Evolutionary conservation across 53 echinoderm and acorn worm genomes (phyloP), one percentile per base, ranked within the genome.

Genomic region (Crossaster papposus): DNA sequence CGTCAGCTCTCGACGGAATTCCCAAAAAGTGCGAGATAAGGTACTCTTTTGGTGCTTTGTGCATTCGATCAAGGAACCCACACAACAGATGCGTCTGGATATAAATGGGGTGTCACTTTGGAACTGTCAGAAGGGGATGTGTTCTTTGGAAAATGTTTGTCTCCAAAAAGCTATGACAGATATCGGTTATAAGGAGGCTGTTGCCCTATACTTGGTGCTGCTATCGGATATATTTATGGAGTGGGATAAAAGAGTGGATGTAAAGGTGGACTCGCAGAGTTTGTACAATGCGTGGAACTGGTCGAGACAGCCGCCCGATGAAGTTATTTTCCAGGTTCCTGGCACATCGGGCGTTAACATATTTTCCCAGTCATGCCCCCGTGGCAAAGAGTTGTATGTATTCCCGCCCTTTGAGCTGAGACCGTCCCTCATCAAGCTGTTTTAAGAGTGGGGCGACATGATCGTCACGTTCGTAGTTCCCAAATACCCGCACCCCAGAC

Each of bases 31-130:
- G 5, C 72, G 53, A 11, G 72, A 84, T 17, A 52, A 84, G 33
- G 72, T 84, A 0, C 22, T 81, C 29, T 84, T 84, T 72, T 84
- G 85, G 73, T 17, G 85, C 3, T 84, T 72, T 33, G 26, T 84
- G 4, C 51, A 84, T 73, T 84, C 85, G 6, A 31, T 72, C 17
- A 54, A 72, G 9, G 26, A 84, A 22, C 85, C 85, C 24, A 72
- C 72, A 17, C 73, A 0, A 72, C 72, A 54, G 85, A 84, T 34
- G 72, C 85, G 1, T 84, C 85, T 7, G 85, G 84, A 17, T 84
- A 84, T 30, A 84, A 54, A 84, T 53, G 84, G 85, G 85, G 85
- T 29, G 73, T 54, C n/a, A n/a, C n/a, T n/a, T n/a, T n/a, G 14
- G 29, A 8, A 73, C 52, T 38, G 1, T 44, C n/a, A 29, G 22